Base-by-base conservation (phyloP, 2,797 vertebrate species). In the Euphonia xanthogaster region DNA sequence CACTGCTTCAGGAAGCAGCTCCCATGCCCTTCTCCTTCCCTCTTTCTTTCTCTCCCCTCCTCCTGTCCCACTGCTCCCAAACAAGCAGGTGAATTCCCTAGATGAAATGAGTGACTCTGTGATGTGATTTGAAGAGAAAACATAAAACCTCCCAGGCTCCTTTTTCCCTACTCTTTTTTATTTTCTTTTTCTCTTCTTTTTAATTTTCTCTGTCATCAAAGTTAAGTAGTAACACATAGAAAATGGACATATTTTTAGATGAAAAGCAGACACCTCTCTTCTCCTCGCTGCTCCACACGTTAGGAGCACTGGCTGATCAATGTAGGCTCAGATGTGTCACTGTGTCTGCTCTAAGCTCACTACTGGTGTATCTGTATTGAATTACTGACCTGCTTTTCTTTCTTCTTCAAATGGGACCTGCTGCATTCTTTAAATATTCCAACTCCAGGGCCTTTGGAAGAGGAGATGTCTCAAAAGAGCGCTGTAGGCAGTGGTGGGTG, bases 1-100 rank as follows among this genome's bases (percentile, higher is more conserved):
- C 92, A 80, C 96, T 93, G 90, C 97, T 97, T 97, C 97, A 87
- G 95, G 96, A 97, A 97, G 97, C 97, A 88, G 96, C 88, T 94
- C 81, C 88, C 58, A 12, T 58, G 61, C 83, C 83, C 90, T 86
- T 67, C 73, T 89, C 66, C 71, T 92, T 94, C 53, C 91, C 80
- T 82, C 93, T 93, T 94, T 89, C 95, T 96, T 98, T 97, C 96
- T 97, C 87, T 80, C 44, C 33, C 21, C 9, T 90, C 58, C 62
- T 88, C 58, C 74, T 79, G 47, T 73, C 71, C 47, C 81, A 75
- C 62, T 1, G 1, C 95, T 96, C 95, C 88, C 93, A 92, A 83
- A 92, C 93, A 96, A 97, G 97, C 97, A 98, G 96, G 94, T 86
- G 81, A 97, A 93, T 97, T 94, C 95, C 95, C 54, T 93, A 72